A percentile compares a stretch with the other conserved stretches of the same genome.
Conservation (phyloP, 2,797 vertebrate genomes). For the Zalophus californianus region DNA sequence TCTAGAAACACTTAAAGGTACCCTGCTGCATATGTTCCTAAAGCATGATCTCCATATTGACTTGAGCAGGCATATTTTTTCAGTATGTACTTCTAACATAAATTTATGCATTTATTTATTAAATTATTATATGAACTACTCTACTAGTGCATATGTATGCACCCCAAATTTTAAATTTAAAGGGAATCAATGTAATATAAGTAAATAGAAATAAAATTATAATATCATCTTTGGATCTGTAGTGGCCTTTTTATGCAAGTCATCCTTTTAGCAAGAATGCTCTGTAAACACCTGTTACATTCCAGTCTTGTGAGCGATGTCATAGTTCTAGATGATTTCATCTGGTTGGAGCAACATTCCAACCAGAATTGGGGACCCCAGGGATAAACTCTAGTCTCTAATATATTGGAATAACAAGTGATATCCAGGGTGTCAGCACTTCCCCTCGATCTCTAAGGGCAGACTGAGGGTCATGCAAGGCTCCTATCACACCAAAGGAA, state of each 20-base stretch:
- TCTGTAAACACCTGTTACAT: not conserved
- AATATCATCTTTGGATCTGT: not conserved
- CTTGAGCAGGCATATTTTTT: not conserved
- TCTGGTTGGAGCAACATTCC: not conserved
- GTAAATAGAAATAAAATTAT: not conserved
- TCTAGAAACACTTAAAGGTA: not conserved
- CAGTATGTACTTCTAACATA: not conserved
- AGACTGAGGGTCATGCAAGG: not conserved
- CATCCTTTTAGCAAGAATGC: not conserved
- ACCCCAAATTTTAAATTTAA: not conserved
- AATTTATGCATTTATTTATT: not conserved
- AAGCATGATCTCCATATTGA: not conserved
- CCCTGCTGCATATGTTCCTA: not conserved
- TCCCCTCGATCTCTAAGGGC: not conserved
- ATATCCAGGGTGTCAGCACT: too few relatives aligned
- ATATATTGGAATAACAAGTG: not conserved
- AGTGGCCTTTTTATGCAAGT: not conserved
- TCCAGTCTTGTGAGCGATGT: not conserved
- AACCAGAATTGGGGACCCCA: not conserved
- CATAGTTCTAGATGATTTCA: not conserved
- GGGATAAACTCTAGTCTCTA: not conserved
- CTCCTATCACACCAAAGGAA: not conserved
- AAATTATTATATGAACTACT: not conserved
- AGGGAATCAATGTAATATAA: not conserved
- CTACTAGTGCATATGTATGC: not conserved